Evolutionary conservation across 1,140 invertebrate species (phyloP).

Genomic region (Bactericera cockerelli): DNA sequence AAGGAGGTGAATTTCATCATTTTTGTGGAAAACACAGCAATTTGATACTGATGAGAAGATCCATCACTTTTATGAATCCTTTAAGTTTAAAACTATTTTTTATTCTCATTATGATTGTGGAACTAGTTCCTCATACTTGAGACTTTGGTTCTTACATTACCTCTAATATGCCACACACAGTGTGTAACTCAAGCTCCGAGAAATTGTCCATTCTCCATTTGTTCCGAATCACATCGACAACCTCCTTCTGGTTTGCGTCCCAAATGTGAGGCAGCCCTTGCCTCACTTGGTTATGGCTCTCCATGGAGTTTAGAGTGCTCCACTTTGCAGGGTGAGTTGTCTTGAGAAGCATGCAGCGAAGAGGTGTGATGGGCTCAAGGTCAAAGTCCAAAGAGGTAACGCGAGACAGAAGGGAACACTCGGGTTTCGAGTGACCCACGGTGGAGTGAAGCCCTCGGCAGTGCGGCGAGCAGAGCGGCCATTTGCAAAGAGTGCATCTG

Average conservation of each 20-base stretch:
- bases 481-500: conserved; percentile 44
- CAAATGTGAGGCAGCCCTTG: conserved; percentile 39
- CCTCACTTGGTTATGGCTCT: conserved; percentile 45
- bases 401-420: conserved; percentile 36
- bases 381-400: conserved; percentile 32
- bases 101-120: too few relatives aligned
- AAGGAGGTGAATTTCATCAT: too few relatives aligned
- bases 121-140: too few relatives aligned
- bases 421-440: conserved; percentile 38
- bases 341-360: conserved; percentile 41
- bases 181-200: conserved; percentile 52
- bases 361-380: conserved; percentile 38
- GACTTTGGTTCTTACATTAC: too few relatives aligned
- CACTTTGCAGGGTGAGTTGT: conserved; percentile 38
- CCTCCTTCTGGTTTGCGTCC: conserved; percentile 41
- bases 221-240: conserved; percentile 37
- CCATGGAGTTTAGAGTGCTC: conserved; percentile 37
- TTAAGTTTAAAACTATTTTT: too few relatives aligned
- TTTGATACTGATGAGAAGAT: too few relatives aligned
- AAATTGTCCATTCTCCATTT: conserved; percentile 39
- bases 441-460: conserved; percentile 35
- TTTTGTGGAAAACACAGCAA: too few relatives aligned
- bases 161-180: conserved; percentile 58
- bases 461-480: conserved; percentile 42
- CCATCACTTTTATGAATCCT: too few relatives aligned